Evolutionary conservation across 2,888 invertebrate genomes (phyloP), one percentile per base, ranked within the genome.

Genomic region (Noctua pronuba): DNA sequence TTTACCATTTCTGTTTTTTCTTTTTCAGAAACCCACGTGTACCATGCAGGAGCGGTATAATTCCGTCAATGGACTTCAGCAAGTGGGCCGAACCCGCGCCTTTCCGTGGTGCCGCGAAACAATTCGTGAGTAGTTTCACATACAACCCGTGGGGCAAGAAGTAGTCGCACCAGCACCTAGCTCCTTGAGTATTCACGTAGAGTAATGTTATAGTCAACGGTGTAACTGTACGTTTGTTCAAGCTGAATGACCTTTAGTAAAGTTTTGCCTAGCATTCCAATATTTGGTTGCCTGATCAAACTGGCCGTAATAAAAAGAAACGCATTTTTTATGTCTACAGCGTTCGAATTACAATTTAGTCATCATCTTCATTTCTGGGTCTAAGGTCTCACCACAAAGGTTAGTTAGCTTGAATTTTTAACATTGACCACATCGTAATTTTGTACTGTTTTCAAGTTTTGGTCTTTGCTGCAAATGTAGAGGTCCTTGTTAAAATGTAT

Each of bases 1-100:
- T 24, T 44, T 24, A 38, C 6, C 13, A 64, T n/a, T 35, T 52
- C 1, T 68, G 18, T 28, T 31, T 28, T 11, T 52, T 49, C 6
- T 55, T 74, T 96, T 95, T 55, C 94, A 99, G 99, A 89, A 99
- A 99, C 95, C 99, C 99, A n/a, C 97, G 99, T 90, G 99, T 99
- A 85, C 98, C 99, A 16, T 99, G 99, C 95, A 97, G 98, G 94
- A 98, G 98, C 91, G 99, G 99, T 85, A 97, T 99, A 71, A 97
- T 99, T 82, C 99, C 99, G 24, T 97, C 98, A 79, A 98, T 99
- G 91, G 99, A 99, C 95, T 97, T 99, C 90, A 97, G 97, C 86
- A 99, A 99, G 95, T 99, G 99, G 99, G 98, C 98, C 31, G 99
- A 99, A 92, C 97, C 97, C 62, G 94, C 97, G 77, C 95, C 96